phyloP scores from a whole-genome alignment of 2,888 invertebrate genomes.

The Allygus modestus region DNA sequence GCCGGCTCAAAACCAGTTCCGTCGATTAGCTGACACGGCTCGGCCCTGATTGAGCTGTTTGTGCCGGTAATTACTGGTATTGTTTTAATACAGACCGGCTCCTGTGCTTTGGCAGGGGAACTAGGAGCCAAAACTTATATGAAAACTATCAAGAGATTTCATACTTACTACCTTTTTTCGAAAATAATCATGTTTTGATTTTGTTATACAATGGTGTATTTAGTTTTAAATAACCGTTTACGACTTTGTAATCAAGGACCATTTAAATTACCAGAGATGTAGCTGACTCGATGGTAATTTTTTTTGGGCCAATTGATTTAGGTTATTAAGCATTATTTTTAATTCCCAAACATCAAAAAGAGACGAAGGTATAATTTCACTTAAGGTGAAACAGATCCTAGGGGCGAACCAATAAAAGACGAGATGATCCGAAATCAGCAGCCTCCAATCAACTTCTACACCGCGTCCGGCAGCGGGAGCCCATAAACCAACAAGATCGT shows the following conservation, averaged over 20 bases:
- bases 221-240: too few relatives aligned
- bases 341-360: too few relatives aligned
- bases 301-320: too few relatives aligned
- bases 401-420: not conserved
- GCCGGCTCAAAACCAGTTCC: slow-evolving; percentile 32
- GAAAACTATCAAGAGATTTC: not conserved
- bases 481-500: slow-evolving; percentile 48
- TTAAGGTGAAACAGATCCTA: not conserved
- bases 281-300: too few relatives aligned
- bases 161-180: not conserved
- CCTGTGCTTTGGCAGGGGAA: not conserved
- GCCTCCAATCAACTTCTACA: not conserved
- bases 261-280: too few relatives aligned
- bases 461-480: not conserved
- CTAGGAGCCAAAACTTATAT: not conserved
- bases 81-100: slow-evolving; percentile 47
- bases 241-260: too few relatives aligned
- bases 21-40: slow-evolving; percentile 38
- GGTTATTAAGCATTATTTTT: too few relatives aligned
- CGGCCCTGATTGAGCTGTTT: slow-evolving; percentile 26
- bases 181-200: too few relatives aligned
- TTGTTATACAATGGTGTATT: too few relatives aligned
- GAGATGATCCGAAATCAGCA: not conserved
- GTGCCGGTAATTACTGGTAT: slow-evolving; percentile 44
- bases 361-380: too few relatives aligned